Evolutionary conservation across 1,140 invertebrate species (phyloP), one percentile per base, ranked within the genome.

Genomic region (Andrena cerasifolii): DNA sequence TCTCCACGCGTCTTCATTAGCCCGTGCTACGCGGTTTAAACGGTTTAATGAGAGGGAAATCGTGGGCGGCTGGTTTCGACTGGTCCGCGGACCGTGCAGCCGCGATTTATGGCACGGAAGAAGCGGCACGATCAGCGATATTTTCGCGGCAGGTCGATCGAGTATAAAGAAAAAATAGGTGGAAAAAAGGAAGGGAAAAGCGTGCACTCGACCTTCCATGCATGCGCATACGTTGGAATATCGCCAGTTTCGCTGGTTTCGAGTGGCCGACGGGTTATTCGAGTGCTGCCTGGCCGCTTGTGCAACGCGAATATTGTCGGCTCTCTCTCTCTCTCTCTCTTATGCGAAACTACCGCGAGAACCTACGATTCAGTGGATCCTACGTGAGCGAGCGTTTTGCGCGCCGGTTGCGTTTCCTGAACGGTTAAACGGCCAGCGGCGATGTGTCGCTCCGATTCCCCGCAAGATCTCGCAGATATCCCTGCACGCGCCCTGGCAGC

Each of bases 161-260:
- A 79, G 79, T 53, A 79, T 71, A 75, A 62, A 79, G 72, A 73
- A 76, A 72, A 61, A 70, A 16, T 8, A 2, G 12, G 43, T 40
- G 33, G 73, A 71, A 67, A n/a, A 66, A 43, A 49, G 14, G 16
- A 47, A 63, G 51, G 51, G 45, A 68, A 58, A 47, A 36, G 51
- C 82, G 80, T 65, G 76, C 62, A 62, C 77, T 83, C 83, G 85
- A 86, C 79, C 83, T 85, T 80, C 81, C 82, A 83, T 86, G 81
- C 82, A 81, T 78, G 78, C 80, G 83, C 87, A 88, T 78, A 75
- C 79, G 80, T 82, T 67, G 86, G 84, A 90, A 88, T 88, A 89
- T 88, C 86, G 84, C 85, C 80, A 78, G 76, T 87, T 89, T 87
- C 78, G 86, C 84, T 82, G 84, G 36, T 89, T 86, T 89, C 73